A percentile compares a stretch with the other conserved stretches of the same genome.
These are phyloP conservation scores for Pediacus dermestoides DNA, from an alignment of 2,888 invertebrate genomes.

Conservation along the genomic window DNA sequence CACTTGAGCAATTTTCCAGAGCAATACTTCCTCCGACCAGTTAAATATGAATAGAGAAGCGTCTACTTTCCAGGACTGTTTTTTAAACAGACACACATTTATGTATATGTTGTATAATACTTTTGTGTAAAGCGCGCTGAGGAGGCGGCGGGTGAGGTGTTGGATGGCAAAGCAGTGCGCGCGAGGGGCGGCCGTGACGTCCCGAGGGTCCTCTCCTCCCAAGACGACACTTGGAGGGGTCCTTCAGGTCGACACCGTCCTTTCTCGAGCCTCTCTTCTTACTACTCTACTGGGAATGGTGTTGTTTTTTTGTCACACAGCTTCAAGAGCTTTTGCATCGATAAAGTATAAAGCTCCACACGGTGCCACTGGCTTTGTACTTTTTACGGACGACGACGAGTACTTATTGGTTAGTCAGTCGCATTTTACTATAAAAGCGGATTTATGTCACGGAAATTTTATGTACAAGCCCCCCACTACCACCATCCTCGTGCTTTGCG, in stretches of 20 bases:
- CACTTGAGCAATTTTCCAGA: slow-evolving; percentile 1
- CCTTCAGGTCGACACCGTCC: slow-evolving; percentile 20
- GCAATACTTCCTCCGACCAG: background rate
- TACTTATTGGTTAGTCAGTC: slow-evolving; percentile 22
- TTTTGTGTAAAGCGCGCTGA: too few species aligned
- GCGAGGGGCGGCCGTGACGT: slow-evolving; percentile 10
- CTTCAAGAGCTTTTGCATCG: slow-evolving; percentile 31
- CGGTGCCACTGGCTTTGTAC: slow-evolving; percentile 25
- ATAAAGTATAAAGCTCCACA: slow-evolving; percentile 32
- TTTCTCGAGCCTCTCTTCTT: slow-evolving; percentile 31
- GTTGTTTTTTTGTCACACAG: slow-evolving; percentile 39
- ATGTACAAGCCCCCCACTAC: too few species aligned
- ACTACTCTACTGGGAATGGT: slow-evolving; percentile 35
- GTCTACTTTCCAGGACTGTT: background rate
- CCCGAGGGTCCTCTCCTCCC: slow-evolving; percentile 14
- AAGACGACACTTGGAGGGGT: slow-evolving; percentile 12
- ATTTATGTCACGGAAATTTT: slow-evolving; percentile 4
- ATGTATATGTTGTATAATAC: too few species aligned
- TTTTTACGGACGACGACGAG: slow-evolving; percentile 21
- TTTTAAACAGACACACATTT: background rate
- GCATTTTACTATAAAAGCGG: too few species aligned
- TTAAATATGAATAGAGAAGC: slow-evolving; percentile 1
- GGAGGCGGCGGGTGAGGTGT: too few species aligned
- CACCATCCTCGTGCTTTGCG: too few species aligned
- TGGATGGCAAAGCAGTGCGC: background rate